phyloP scores from a whole-genome alignment of 2,113 vertebrate genomes.

The Herpailurus yagouaroundi region DNA sequence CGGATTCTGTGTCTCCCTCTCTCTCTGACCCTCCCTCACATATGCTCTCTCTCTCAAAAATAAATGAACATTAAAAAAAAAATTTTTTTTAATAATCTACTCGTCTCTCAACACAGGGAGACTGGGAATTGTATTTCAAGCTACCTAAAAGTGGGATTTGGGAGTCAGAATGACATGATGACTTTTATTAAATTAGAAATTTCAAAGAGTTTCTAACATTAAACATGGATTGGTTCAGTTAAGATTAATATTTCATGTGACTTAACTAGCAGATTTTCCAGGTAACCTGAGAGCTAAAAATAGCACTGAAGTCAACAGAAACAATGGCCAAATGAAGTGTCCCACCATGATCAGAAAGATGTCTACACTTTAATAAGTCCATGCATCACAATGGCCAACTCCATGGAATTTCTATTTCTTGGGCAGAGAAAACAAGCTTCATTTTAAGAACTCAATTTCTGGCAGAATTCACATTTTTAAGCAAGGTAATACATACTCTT shows the following conservation, averaged over 20 bases:
- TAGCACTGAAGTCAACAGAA: conserved; percentile 6
- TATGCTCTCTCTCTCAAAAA: no score
- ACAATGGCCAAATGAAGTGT: background rate
- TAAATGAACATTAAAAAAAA: no score
- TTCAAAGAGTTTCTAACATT: background rate
- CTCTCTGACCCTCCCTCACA: no score
- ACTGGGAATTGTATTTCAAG: background rate
- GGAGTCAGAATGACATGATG: background rate
- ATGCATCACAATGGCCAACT: background rate
- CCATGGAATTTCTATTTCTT: background rate
- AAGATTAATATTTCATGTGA: conserved; percentile 35
- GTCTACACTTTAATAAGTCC: background rate
- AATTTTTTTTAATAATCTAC: no score
- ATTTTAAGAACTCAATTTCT: conserved; percentile 31
- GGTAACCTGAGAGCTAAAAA: conserved; percentile 24
- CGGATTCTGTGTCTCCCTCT: no score
- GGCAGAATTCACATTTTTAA: conserved; percentile 63
- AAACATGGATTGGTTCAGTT: background rate
- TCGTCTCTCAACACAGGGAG: background rate
- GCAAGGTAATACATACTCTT: conserved; percentile 13
- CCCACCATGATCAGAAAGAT: background rate
- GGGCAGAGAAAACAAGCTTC: conserved; percentile 18
- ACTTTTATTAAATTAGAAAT: background rate
- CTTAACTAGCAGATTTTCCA: background rate
- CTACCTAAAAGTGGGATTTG: background rate